Evolutionary conservation across 2,113 vertebrate species (phyloP).

Genomic region (Sialia sialis): DNA sequence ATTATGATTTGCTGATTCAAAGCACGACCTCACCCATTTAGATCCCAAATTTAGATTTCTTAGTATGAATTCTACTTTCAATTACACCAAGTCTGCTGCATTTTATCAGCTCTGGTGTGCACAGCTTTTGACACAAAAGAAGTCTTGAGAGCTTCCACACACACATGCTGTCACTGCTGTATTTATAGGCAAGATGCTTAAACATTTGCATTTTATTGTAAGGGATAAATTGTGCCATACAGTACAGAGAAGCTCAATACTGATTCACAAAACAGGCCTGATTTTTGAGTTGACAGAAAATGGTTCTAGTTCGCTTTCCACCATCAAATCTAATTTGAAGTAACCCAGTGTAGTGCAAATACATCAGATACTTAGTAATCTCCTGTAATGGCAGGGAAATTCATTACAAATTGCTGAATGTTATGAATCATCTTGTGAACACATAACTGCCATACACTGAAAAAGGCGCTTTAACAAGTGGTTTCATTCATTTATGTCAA

Average conservation of each 20-base stretch:
- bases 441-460: constrained; percentile 17
- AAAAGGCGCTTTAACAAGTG: constrained; percentile 35
- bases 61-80: background rate
- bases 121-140: background rate
- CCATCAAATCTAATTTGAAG: constrained; percentile 42
- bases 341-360: constrained; percentile 2
- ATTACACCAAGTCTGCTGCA: background rate
- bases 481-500: constrained; percentile 65
- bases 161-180: background rate
- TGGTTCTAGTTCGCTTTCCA: background rate
- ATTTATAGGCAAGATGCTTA: background rate
- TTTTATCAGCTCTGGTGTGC: background rate
- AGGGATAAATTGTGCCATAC: background rate
- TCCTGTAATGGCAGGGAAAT: constrained; percentile 30
- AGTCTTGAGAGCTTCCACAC: background rate
- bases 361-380: constrained; percentile 20
- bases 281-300: constrained; percentile 13
- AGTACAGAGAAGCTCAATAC: background rate
- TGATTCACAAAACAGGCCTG: background rate
- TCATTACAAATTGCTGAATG: constrained; percentile 42
- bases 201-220: constrained; percentile 22
- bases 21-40: background rate
- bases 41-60: background rate
- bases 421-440: constrained; percentile 48
- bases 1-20: background rate